These are phyloP conservation scores for Bellardia bayeri DNA, from an alignment of 2,888 invertebrate genomes.

Conservation along the genomic window DNA sequence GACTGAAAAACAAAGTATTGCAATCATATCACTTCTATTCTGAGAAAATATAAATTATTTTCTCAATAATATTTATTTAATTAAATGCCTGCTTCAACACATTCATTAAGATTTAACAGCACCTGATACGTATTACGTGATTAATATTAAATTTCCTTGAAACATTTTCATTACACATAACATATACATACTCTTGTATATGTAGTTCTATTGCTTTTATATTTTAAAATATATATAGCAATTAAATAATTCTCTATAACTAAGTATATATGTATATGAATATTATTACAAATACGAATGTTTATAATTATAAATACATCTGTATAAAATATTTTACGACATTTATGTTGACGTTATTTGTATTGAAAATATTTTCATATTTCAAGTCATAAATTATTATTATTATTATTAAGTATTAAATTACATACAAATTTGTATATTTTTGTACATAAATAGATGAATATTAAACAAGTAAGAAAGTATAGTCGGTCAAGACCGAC, in stretches of 20 bases:
- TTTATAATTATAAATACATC: neutral
- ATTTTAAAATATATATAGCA: constrained; percentile 1
- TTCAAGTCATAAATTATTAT: constrained; percentile 66
- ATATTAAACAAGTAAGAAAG: constrained; percentile 16
- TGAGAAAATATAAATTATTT: too few species aligned
- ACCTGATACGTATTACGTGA: constrained; percentile 3
- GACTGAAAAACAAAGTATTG: too few species aligned
- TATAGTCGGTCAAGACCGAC: too few species aligned
- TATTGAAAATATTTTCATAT: constrained; percentile 57
- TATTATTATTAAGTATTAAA: constrained; percentile 63
- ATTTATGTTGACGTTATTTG: constrained; percentile 54
- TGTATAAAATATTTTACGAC: constrained; percentile 38
- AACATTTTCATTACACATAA: neutral
- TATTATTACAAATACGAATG: constrained; percentile 1
- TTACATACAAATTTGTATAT: constrained; percentile 51
- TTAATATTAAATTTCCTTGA: constrained; percentile 11
- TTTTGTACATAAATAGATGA: constrained; percentile 36
- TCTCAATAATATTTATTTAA: constrained; percentile 4
- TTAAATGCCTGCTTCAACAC: neutral
- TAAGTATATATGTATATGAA: neutral
- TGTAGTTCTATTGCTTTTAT: neutral
- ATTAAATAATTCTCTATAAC: constrained; percentile 14
- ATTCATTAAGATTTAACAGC: neutral
- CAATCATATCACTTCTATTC: too few species aligned
- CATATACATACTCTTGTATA: neutral